Conservation (phyloP, 2,888 invertebrate genomes). For the Eucera pruinosa region DNA sequence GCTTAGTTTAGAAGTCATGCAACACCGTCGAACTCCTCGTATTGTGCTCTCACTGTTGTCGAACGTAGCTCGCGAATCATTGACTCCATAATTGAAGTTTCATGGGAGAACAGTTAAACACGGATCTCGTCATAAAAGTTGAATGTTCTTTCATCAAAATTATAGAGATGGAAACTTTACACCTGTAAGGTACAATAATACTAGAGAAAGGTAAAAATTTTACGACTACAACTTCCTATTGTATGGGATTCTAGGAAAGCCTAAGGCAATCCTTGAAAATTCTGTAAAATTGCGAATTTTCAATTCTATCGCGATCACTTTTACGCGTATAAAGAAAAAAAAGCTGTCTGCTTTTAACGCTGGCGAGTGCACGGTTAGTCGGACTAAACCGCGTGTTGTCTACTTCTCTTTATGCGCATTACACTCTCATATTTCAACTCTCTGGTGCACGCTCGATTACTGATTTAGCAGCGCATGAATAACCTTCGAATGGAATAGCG, state of each 20-base stretch:
- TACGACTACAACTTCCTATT: too few relatives aligned
- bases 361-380: background rate
- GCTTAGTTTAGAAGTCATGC: slow-evolving; percentile 48
- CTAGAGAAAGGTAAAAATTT: too few relatives aligned
- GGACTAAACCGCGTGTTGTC: slow-evolving; percentile 38
- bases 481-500: slow-evolving; percentile 59
- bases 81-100: slow-evolving; percentile 10
- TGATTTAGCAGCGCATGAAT: slow-evolving; percentile 66
- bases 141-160: too few relatives aligned
- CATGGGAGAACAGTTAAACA: background rate
- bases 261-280: too few relatives aligned
- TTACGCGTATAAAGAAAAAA: background rate
- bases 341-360: background rate
- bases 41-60: background rate
- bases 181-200: too few relatives aligned
- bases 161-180: too few relatives aligned
- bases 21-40: slow-evolving; percentile 1
- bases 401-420: slow-evolving; percentile 46
- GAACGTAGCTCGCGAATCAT: background rate
- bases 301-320: too few relatives aligned
- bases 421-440: slow-evolving; percentile 52
- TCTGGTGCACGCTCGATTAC: slow-evolving; percentile 59
- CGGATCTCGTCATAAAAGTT: too few relatives aligned
- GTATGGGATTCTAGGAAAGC: too few relatives aligned
- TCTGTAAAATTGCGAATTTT: too few relatives aligned